A percentile compares a stretch with the other conserved stretches of the same genome.
These are phyloP conservation scores for Engraulis encrasicolus DNA, from an alignment of 2,113 vertebrate genomes.

Conservation along the genomic window DNA sequence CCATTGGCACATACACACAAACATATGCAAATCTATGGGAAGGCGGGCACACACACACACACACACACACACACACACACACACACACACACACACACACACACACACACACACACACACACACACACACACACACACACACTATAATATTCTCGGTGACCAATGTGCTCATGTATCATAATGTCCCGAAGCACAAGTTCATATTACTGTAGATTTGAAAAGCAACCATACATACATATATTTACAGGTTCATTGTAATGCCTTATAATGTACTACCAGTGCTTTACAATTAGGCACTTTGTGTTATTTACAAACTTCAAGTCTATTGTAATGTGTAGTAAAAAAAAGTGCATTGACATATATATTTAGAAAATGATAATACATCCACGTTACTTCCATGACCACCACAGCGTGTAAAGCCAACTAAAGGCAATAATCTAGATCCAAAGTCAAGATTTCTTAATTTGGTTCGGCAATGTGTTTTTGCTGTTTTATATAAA, in stretches of 20 bases:
- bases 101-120: not conserved
- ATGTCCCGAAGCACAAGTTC: not conserved
- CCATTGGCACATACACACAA: too few species aligned
- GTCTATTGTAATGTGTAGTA: conserved; percentile 58
- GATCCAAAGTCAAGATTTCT: not conserved
- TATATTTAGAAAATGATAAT: not conserved
- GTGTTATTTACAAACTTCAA: conserved; percentile 70
- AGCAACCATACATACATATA: not conserved
- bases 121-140: not conserved
- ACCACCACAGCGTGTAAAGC: not conserved
- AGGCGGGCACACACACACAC: not conserved
- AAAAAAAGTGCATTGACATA: conserved; percentile 66
- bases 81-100: not conserved
- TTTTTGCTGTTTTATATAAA: too few species aligned
- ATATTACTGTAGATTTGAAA: not conserved
- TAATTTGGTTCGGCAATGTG: not conserved
- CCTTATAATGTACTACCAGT: not conserved
- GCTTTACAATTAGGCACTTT: conserved; percentile 28
- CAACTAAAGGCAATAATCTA: not conserved
- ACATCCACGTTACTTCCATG: conserved; percentile 29
- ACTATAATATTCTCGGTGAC: too few species aligned
- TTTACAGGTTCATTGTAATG: not conserved
- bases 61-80: not conserved
- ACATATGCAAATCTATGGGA: too few species aligned
- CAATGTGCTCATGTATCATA: too few species aligned